Evolutionary conservation across 2,113 vertebrate species (phyloP), one percentile per base, ranked within the genome.

Genomic region (Serranochromis macrocephalus): DNA sequence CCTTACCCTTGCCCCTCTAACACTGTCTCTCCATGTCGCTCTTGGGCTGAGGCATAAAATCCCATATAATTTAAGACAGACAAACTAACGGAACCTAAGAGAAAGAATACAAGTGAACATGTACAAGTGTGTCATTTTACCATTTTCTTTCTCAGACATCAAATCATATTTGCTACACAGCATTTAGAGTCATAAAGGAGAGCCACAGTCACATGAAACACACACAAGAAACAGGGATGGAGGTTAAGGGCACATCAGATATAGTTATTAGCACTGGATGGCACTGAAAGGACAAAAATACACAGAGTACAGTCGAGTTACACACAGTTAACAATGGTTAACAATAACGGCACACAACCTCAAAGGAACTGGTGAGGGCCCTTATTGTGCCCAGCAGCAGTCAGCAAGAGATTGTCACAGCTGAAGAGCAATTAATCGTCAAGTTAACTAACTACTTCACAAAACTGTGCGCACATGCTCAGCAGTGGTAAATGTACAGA

Each of bases 71-170:
- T 95, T 97, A 99, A 99, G 98, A 98, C 98, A 98, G 97, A 99
- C 97, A 99, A 98, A 98, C 97, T 98, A 99, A 98, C 94, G 98
- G 98, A 93, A 99, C 98, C 98, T 99, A 97, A 97, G 98, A 97
- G 97, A 98, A 99, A 99, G 97, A 99, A 98, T 98, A 99, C 98
- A 99, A 97, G 97, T 98, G 96, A 99, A 98, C 96, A 96, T 97
- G 97, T 96, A 97, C 96, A 96, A 95, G 86, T 95, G 90, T 93
- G 95, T 93, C 94, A 97, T 92, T 93, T 94, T 91, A 85, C 26
- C 88, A 95, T 91, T 95, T 89, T 87, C 75, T 81, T 89, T 91
- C 54, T 92, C 49, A 94, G 78, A 92, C 87, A 94, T 92, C 78
- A 93, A 90, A 88, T 88, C 51, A 92, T 38, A 75, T 81, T 81